Evolutionary conservation across 2,113 vertebrate species (phyloP), one percentile per base, ranked within the genome.

Genomic region (Epinephelus fuscoguttatus): DNA sequence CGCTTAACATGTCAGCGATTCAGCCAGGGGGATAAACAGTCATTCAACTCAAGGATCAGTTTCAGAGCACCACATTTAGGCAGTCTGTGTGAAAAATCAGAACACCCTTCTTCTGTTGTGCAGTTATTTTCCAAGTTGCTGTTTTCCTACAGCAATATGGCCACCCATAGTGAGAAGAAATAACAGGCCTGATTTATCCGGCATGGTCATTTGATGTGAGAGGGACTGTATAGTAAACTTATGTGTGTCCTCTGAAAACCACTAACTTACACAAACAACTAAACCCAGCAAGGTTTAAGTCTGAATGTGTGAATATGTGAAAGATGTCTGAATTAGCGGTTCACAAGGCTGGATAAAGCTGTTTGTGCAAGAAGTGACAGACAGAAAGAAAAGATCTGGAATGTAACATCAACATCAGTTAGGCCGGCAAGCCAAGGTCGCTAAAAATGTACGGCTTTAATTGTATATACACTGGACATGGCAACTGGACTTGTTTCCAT

Each of bases 401-500:
- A 30, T 30, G 14, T 9, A 72, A 37, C 5, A 19, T 64, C 61
- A 66, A 4, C 49, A 84, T 53, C 86, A 75, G 76, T 86, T 78
- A 10, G 18, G 47, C 72, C 72, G 75, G 53, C 50, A n/a, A 84
- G 71, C 72, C 85, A 88, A 89, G 76, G 83, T 82, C 45, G 23
- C 53, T 69, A 70, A 80, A 81, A 79, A 72, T 70, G 6, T 63
- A 79, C 80, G 73, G 47, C 81, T 88, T 81, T 76, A 88, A 88
- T 90, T 88, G 56, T 84, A 70, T 85, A 78, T 68, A 33, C 87
- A 80, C 56, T 10, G 56, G 85, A 89, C 82, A 84, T 87, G n/a
- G n/a, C n/a, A n/a, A n/a, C n/a, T n/a, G n/a, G n/a, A n/a, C n/a
- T 78, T 75, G 91, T 93, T 91, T 84, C 92, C 89, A 92, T 91